Evolutionary conservation across 1,140 invertebrate species (phyloP).

Genomic region (Drosophila nannoptera): DNA sequence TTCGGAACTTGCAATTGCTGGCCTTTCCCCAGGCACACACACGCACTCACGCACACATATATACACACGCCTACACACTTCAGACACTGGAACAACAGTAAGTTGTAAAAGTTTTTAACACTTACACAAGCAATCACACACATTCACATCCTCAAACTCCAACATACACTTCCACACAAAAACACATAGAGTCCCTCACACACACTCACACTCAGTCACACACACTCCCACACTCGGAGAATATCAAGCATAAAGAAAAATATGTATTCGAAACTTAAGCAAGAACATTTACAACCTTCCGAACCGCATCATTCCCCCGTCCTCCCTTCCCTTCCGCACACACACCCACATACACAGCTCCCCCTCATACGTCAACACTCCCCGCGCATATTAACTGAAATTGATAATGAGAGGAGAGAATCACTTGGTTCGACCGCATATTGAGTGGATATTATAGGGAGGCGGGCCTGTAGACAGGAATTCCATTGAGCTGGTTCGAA

Average conservation of each 20-base stretch:
- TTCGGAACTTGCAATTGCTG: conserved; percentile 35
- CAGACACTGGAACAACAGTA: conserved; percentile 37
- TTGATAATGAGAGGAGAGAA: conserved; percentile 32
- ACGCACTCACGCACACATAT: conserved; percentile 19
- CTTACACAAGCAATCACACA: conserved; percentile 19
- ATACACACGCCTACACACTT: conserved; percentile 7
- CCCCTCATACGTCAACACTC: no score
- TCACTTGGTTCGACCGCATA: conserved; percentile 50
- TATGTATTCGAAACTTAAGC: conserved; percentile 52
- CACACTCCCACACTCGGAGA: neutral
- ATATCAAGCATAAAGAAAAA: conserved; percentile 29
- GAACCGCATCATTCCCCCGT: neutral
- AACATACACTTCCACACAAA: neutral
- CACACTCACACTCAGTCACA: neutral
- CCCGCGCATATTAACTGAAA: conserved; percentile 19
- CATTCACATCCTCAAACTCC: neutral
- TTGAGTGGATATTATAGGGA: conserved; percentile 42
- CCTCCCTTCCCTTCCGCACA: no score
- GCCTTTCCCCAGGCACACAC: conserved; percentile 32
- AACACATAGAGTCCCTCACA: neutral
- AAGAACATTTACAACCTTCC: conserved; percentile 36
- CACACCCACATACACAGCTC: no score
- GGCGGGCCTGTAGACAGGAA: conserved; percentile 11
- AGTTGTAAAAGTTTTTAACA: conserved; percentile 62
- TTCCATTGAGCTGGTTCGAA: conserved; percentile 40